Base-by-base conservation (phyloP, 1,140 invertebrate species). In the Macrobrachium rosenbergii region DNA sequence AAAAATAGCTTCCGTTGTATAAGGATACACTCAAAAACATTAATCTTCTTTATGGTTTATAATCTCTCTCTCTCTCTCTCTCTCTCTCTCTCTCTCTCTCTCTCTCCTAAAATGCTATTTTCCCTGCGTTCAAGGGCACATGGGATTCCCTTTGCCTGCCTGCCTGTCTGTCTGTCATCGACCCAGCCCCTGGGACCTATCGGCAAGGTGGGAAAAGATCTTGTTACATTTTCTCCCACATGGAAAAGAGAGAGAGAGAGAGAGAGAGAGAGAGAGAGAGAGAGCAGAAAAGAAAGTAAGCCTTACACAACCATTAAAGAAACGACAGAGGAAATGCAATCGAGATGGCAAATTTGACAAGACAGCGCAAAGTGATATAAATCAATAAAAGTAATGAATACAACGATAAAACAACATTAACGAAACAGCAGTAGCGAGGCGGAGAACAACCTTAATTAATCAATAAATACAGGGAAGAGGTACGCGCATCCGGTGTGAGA, bases 191-290 rank as follows among this genome's bases (percentile, higher is more conserved):
- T 37, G 28, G 28, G 28, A 37, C 28, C 28, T 37, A 37, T 37
- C 3, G 28, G 28, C 3, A 37, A 37, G 28, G 28, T 37, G 28
- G 28, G 28, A 37, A 72, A 11, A 11, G 12, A 72, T 11, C 21
- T 11, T 23, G 21, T 23, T n/a, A 72, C 37, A 21, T 11, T 23
- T 72, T 23, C 12, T 37, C 14, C 12, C 21, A 72, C 12, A 72
- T 12, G 37, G 37, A n/a, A 21, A 10, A 72, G 67, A 72, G 67
- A 72, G 67, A 72, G 67, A 72, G 67, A 72, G 67, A 21, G n/a
- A 21, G n/a, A 21, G n/a, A 21, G 73, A 75, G 73, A 75, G 73
- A 75, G 73, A 75, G 73, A 75, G 73, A 28, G 75, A 77, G 75
- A n/a, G 75, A 52, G 43, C 5, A 23, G 52, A 43, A 37, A 43